These are phyloP conservation scores for Phocoena phocoena DNA, from an alignment of 2,113 vertebrate species.

Conservation along the genomic window DNA sequence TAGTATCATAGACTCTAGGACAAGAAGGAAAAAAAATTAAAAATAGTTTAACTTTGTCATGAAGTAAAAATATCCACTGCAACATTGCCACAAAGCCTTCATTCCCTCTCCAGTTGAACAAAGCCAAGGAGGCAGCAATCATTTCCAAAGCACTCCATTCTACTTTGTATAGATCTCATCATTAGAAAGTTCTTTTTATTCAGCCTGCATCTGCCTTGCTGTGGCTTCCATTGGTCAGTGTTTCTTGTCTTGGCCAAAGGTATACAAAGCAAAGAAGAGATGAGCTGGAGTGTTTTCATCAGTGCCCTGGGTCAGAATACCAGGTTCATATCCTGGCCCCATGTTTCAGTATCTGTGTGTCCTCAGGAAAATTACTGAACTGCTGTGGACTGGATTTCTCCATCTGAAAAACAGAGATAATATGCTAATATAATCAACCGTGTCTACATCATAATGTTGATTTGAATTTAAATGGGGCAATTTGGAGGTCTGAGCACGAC, in stretches of 20 bases:
- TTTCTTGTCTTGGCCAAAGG: neutral
- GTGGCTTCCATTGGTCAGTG: neutral
- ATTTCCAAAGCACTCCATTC: neutral
- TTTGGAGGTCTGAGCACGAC: neutral
- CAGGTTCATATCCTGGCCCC: neutral
- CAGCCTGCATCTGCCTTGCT: neutral
- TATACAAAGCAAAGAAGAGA: neutral
- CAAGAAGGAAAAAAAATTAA: neutral
- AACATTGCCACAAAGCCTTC: neutral
- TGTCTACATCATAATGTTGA: neutral
- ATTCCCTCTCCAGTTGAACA: neutral
- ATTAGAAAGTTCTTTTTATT: neutral
- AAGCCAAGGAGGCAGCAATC: neutral
- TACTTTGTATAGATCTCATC: neutral
- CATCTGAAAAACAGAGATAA: neutral
- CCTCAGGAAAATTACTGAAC: neutral
- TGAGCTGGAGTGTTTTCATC: neutral
- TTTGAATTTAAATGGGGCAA: neutral
- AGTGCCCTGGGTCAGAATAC: neutral
- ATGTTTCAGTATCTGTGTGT: too few relatives aligned
- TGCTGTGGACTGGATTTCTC: neutral
- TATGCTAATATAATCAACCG: neutral
- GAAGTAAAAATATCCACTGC: neutral
- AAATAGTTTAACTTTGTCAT: neutral
- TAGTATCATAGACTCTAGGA: neutral